Conservation (phyloP, 1,140 invertebrate genomes). For the Papilio dardanus region DNA sequence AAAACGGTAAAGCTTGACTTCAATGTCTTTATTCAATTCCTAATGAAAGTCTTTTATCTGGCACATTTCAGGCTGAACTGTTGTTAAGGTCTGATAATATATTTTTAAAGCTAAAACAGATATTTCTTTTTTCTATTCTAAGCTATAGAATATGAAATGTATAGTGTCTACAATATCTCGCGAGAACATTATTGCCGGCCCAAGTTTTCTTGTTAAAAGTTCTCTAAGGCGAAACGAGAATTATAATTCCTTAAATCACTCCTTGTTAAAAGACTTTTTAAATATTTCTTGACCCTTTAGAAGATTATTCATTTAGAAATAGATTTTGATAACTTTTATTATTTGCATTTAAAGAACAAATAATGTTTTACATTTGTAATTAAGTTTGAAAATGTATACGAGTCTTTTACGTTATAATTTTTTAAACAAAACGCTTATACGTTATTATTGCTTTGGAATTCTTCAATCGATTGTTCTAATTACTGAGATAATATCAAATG, state of each 20-base stretch:
- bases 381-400: neutral
- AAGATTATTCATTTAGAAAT: slow-evolving; percentile 28
- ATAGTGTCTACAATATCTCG: slow-evolving; percentile 33
- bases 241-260: slow-evolving; percentile 38
- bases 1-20: no score
- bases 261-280: slow-evolving; percentile 37
- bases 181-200: slow-evolving; percentile 33
- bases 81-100: neutral
- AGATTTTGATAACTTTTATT: neutral
- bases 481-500: neutral
- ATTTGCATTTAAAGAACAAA: neutral
- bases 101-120: neutral
- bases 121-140: neutral
- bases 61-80: no score
- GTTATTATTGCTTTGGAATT: no score
- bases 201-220: slow-evolving; percentile 38
- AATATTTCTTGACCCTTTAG: slow-evolving; percentile 21
- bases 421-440: neutral
- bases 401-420: neutral
- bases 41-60: no score
- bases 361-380: neutral
- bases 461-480: neutral
- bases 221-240: slow-evolving; percentile 35
- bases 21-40: no score
- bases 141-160: neutral